These are phyloP conservation scores for Cantharis rustica DNA, from an alignment of 2,888 invertebrate genomes.

Conservation along the genomic window DNA sequence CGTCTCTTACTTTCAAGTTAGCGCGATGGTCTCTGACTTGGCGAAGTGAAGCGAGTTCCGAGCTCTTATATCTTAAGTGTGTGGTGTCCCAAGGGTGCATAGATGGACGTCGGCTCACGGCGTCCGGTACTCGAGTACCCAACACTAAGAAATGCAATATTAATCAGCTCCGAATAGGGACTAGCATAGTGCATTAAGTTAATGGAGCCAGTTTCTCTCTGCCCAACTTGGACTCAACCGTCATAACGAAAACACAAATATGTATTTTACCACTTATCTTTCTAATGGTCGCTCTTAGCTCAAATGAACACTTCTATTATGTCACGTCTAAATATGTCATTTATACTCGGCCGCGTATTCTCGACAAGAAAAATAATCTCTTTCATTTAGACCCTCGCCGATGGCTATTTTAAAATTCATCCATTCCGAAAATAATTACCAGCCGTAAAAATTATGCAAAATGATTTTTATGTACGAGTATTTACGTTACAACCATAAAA, in stretches of 20 bases:
- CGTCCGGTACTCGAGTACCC: constrained; percentile 47
- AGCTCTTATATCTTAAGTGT: constrained; percentile 40
- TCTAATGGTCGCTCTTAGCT: constrained; percentile 27
- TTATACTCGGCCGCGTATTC: constrained; percentile 3
- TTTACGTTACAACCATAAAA: constrained; percentile 33
- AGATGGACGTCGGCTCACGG: constrained; percentile 49
- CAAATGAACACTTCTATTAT: constrained; percentile 25
- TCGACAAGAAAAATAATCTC: not conserved
- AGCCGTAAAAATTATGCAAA: too few species aligned
- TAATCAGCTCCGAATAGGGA: constrained; percentile 60
- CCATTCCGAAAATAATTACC: not conserved
- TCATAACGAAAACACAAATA: constrained; percentile 34
- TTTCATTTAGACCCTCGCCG: not conserved
- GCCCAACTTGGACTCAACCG: constrained; percentile 31
- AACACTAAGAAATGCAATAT: constrained; percentile 66
- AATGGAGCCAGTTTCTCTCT: constrained; percentile 51
- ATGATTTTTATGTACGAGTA: not conserved
- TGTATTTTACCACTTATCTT: constrained; percentile 32
- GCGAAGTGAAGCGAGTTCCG: constrained; percentile 33
- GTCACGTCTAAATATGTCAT: constrained; percentile 17
- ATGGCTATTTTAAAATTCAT: not conserved
- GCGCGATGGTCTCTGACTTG: constrained; percentile 40
- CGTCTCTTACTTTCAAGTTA: constrained; percentile 43
- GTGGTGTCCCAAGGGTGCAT: constrained; percentile 44
- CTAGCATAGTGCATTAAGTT: constrained; percentile 57